Conservation (phyloP, 2,797 vertebrate species). For the Tapera naevia region DNA sequence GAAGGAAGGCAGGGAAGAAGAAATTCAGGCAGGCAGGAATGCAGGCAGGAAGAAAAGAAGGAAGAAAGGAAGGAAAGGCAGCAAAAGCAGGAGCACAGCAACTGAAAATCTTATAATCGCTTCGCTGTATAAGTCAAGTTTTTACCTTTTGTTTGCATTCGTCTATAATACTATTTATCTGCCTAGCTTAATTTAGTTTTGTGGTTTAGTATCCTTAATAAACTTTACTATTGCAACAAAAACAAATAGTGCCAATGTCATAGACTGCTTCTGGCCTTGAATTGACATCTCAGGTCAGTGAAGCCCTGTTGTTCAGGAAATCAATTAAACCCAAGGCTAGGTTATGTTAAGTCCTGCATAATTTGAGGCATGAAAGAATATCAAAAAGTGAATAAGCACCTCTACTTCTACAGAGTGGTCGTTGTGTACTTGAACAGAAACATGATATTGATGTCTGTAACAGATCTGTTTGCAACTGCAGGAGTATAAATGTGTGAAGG, state of each 20-base stretch:
- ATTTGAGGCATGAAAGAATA: neutral
- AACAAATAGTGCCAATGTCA: neutral
- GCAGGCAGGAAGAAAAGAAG: neutral
- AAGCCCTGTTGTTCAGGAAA: neutral
- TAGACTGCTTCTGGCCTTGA: neutral
- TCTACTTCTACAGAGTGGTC: accelerated
- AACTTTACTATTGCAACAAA: neutral
- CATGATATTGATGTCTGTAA: neutral
- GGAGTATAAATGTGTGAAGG: neutral
- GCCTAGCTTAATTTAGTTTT: neutral
- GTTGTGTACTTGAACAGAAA: neutral
- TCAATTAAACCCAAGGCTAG: neutral
- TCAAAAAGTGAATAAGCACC: neutral
- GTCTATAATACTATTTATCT: neutral
- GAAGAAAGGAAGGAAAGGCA: neutral
- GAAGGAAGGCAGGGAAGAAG: neutral
- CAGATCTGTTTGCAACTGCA: neutral
- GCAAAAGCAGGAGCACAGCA: neutral
- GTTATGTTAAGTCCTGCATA: neutral
- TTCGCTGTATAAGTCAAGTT: neutral
- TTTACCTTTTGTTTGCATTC: neutral
- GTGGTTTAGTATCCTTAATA: neutral
- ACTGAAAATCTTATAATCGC: neutral
- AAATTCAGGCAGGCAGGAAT: neutral
- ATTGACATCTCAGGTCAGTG: neutral